These are phyloP conservation scores for Drosophila parvula DNA, from an alignment of 1,140 invertebrate genomes.

Conservation along the genomic window DNA sequence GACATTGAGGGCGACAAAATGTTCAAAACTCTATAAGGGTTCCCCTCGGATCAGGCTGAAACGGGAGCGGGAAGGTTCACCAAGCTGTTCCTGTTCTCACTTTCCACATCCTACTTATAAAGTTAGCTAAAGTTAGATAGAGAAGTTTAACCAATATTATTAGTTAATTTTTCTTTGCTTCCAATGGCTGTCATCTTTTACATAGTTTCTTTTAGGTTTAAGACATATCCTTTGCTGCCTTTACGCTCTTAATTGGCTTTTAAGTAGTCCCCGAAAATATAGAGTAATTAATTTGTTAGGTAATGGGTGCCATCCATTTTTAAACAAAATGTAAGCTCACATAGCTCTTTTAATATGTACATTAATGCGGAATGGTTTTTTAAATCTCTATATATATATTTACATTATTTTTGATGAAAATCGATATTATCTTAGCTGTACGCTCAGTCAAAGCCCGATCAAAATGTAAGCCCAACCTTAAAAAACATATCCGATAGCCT, in stretches of 20 bases:
- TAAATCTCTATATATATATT: background rate
- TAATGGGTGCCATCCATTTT: background rate
- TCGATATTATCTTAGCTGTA: too few relatives aligned
- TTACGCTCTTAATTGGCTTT: background rate
- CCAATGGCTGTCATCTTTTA: background rate
- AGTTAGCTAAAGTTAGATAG: slow-evolving; percentile 25
- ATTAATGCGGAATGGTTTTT: background rate
- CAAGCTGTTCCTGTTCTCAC: background rate
- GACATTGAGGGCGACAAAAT: slow-evolving; percentile 85
- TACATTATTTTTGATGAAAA: background rate
- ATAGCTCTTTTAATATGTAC: background rate
- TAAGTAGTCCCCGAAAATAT: background rate
- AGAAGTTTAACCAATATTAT: slow-evolving; percentile 18
- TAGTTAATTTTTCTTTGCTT: slow-evolving; percentile 4
- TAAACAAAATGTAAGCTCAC: background rate
- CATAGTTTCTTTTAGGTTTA: background rate
- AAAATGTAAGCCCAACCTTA: slow-evolving; percentile 8
- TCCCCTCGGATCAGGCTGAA: background rate
- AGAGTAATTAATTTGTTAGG: background rate
- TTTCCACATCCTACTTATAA: slow-evolving; percentile 23
- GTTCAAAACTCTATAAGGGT: slow-evolving; percentile 76
- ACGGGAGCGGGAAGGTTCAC: slow-evolving; percentile 5
- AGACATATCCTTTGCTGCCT: background rate
- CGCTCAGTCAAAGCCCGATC: background rate
- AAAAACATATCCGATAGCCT: slow-evolving; percentile 31